These are phyloP conservation scores for Periplaneta americana DNA, from an alignment of 1,140 invertebrate genomes.

Conservation along the genomic window DNA sequence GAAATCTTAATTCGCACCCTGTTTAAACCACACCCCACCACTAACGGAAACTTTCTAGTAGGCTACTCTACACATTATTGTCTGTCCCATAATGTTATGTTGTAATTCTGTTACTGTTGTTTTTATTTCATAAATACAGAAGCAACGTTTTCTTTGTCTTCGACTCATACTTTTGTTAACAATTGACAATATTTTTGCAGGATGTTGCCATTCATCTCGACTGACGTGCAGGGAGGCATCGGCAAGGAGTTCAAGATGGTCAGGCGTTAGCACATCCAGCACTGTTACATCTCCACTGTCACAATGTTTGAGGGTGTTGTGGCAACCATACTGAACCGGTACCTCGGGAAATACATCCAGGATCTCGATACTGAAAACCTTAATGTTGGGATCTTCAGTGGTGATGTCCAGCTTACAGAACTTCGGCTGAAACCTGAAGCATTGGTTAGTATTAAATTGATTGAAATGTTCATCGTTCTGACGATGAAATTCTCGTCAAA, in stretches of 20 bases:
- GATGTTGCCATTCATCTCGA: background rate
- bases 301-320: conserved; percentile 72
- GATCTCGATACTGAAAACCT: conserved; percentile 77
- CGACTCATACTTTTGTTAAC: no score
- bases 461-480: no score
- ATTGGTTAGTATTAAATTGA: conserved; percentile 52
- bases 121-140: no score
- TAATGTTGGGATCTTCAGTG: conserved; percentile 76
- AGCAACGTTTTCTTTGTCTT: no score
- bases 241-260: background rate
- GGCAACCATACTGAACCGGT: conserved; percentile 68
- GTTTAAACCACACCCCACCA: no score
- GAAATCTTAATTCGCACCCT: no score
- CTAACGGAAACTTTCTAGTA: no score
- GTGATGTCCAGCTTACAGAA: conserved; percentile 69
- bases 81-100: no score
- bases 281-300: background rate
- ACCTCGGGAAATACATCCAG: conserved; percentile 74
- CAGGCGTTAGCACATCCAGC: background rate
- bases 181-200: background rate
- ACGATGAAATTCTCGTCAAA: no score
- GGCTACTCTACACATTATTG: no score
- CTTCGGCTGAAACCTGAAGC: conserved; percentile 74
- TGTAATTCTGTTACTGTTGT: no score
- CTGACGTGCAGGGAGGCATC: background rate